A percentile compares a stretch with the other conserved stretches of the same genome.
Evolutionary conservation across 2,113 vertebrate genomes (phyloP).

Genomic region (Penelope pileata): DNA sequence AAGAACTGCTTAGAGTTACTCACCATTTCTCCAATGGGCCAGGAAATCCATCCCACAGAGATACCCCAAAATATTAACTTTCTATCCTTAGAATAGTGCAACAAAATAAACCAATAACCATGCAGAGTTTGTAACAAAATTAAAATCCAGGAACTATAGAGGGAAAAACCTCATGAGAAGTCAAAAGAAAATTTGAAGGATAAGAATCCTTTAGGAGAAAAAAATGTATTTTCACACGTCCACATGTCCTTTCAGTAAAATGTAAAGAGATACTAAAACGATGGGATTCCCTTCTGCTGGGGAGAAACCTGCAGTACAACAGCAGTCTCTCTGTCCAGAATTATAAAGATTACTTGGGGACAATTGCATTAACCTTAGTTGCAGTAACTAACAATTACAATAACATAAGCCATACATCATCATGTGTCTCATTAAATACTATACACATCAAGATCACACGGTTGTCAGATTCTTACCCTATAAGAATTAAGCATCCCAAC

Average conservation of each 20-base stretch:
- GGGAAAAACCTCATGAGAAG: background rate
- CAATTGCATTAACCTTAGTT: background rate
- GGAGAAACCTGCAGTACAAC: background rate
- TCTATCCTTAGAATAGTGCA: background rate
- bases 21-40: background rate
- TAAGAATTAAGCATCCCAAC: background rate
- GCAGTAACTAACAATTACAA: background rate
- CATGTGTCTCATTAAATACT: background rate
- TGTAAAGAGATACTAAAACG: background rate
- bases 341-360: background rate
- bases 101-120: background rate
- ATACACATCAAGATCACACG: background rate
- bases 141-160: background rate
- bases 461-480: background rate
- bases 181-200: background rate
- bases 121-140: background rate
- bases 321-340: background rate
- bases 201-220: background rate
- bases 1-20: background rate
- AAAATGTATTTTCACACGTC: background rate
- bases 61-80: background rate
- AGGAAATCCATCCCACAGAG: background rate
- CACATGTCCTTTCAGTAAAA: fast-evolving
- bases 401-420: background rate
- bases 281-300: background rate